Evolutionary conservation across 2,797 vertebrate genomes (phyloP), one percentile per base, ranked within the genome.

Genomic region (Schizopygopsis malacanthus): DNA sequence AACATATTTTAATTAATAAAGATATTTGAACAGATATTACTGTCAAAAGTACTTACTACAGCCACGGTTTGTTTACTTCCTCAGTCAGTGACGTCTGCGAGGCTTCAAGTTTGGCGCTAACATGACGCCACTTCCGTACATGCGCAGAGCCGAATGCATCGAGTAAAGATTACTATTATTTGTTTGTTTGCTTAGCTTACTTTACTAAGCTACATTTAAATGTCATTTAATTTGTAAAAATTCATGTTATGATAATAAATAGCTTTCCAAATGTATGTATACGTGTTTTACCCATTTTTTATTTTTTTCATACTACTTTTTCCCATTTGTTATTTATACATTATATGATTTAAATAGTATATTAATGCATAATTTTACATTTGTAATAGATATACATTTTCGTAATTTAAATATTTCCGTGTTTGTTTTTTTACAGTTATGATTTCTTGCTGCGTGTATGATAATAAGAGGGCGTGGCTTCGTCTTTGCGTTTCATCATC

Each of bases 41-140:
- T 56, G 37, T 28, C 20, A 20, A 6, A 45, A 39, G 4, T 8
- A 85, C 75, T 47, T 39, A 72, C 84, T 8, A 2, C 16, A 15
- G 20, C 1, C 43, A 15, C 9, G 3, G 25, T 69, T 81, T 80
- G 77, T 80, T 79, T 85, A 79, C 84, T 63, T 85, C 77, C 84
- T 80, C 20, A 71, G 13, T 47, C 3, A 15, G 16, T 77, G 83
- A 70, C 83, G 37, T 33, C 33, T 13, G 43, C 22, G 11, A 20
- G 8, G 39, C 63, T 85, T 89, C 73, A 84, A 87, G n/a, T 82
- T 89, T 88, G 79, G 84, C 88, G 86, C 86, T 15, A 70, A 33
- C 4, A 15, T 72, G 43, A 50, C 75, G 61, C 54, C 72, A 88
- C 83, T 84, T 84, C 88, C 88, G 77, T 10, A 12, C 70, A 84